A percentile compares a stretch with the other conserved stretches of the same genome.
These are phyloP conservation scores for Platypus cylindrus DNA, from an alignment of 2,888 invertebrate species.

Conservation along the genomic window DNA sequence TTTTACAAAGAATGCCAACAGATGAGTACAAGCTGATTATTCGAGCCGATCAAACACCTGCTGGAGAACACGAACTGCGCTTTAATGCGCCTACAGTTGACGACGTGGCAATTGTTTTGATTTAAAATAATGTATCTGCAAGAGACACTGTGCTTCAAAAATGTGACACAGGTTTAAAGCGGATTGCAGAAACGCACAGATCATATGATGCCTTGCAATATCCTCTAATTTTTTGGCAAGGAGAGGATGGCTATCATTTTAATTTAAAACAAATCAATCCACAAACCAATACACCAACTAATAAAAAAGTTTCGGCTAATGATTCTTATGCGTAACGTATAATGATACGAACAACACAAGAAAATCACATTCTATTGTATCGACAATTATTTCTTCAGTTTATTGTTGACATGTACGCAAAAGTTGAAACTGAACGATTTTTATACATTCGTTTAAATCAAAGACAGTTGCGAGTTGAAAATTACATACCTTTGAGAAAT, in stretches of 20 bases:
- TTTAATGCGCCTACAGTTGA: conserved; percentile 2
- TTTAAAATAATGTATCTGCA: conserved; percentile 1
- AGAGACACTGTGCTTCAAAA: conserved; percentile 3
- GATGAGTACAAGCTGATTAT: not conserved
- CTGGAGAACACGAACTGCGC: not conserved
- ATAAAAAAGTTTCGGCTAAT: conserved; percentile 6
- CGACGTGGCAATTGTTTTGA: conserved; percentile 4
- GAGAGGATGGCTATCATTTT: conserved; percentile 15
- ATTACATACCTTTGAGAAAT: conserved; percentile 29
- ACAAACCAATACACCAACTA: not conserved
- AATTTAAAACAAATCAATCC: conserved; percentile 4
- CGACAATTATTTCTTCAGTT: conserved; percentile 26
- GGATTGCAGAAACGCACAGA: conserved; percentile 22
- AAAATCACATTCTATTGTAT: conserved; percentile 22
- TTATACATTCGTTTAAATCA: conserved; percentile 25
- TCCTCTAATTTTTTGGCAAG: conserved; percentile 20
- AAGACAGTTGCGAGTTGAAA: conserved; percentile 23
- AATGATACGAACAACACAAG: conserved; percentile 21
- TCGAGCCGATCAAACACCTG: not conserved
- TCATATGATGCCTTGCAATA: conserved; percentile 31
- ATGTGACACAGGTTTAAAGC: conserved; percentile 1
- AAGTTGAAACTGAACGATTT: conserved; percentile 29
- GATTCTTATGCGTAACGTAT: conserved; percentile 14
- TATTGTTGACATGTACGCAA: conserved; percentile 31
- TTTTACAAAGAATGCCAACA: not conserved